These are phyloP conservation scores for Synergus gifuensis DNA, from an alignment of 2,888 invertebrate genomes.

Conservation along the genomic window DNA sequence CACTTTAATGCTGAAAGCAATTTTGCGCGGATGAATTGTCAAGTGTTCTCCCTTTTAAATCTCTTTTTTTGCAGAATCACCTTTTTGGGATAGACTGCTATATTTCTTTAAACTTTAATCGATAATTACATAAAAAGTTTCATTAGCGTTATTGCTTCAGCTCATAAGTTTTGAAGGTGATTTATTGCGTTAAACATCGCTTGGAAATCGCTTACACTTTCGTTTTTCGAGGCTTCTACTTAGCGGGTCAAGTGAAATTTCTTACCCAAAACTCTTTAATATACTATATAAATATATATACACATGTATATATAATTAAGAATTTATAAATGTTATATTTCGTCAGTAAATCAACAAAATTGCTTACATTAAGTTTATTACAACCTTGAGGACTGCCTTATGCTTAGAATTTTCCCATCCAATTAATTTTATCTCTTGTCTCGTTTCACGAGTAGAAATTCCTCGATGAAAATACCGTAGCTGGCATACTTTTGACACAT, in stretches of 20 bases:
- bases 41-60: not conserved
- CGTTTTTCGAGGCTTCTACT: not conserved
- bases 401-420: not conserved
- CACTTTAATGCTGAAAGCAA: not conserved
- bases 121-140: constrained; percentile 69
- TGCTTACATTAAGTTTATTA: too few species aligned
- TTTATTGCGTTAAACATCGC: constrained; percentile 42
- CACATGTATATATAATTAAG: not conserved
- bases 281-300: too few species aligned
- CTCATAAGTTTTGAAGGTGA: constrained; percentile 45
- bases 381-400: too few species aligned
- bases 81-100: constrained; percentile 47
- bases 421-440: too few species aligned
- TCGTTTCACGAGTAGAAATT: too few species aligned
- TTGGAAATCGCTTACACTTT: constrained; percentile 3
- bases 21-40: not conserved
- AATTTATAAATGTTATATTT: not conserved
- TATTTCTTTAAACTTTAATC: constrained; percentile 61
- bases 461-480: too few species aligned
- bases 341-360: too few species aligned
- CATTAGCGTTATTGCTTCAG: constrained; percentile 59
- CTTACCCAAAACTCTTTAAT: not conserved
- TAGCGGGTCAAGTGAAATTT: not conserved
- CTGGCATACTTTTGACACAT: too few species aligned
- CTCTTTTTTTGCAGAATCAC: constrained; percentile 48